Percentiles rank a stretch among this genome's conserved stretches.
These are phyloP conservation scores for Sceloporus tristichus DNA, from an alignment of 2,113 vertebrate genomes.

Conservation along the genomic window DNA sequence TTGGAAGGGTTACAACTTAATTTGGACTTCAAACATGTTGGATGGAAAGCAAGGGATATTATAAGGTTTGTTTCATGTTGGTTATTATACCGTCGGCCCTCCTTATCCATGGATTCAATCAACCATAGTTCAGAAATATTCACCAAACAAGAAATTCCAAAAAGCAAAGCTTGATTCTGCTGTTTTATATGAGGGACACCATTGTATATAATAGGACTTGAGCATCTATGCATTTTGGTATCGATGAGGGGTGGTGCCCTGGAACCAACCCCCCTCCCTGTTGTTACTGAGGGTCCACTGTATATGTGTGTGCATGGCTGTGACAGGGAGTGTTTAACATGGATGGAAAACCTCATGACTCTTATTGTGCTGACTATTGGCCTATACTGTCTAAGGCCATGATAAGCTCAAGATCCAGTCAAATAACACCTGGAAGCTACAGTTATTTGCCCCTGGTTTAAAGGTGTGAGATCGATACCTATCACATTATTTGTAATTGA, in stretches of 20 bases:
- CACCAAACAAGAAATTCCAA: no score
- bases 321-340: background rate
- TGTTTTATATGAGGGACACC: no score
- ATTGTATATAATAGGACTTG: no score
- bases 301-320: background rate
- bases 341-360: background rate
- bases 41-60: constrained; percentile 95
- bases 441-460: background rate
- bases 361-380: background rate
- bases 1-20: constrained; percentile 92
- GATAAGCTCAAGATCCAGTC: background rate
- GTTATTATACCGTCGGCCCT: background rate
- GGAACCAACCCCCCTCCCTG: no score
- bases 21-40: constrained; percentile 93
- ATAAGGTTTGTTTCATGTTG: constrained; percentile 84
- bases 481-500: background rate
- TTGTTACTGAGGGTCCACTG: no score
- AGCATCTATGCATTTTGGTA: no score
- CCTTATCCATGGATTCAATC: no score
- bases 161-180: no score
- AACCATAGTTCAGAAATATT: no score
- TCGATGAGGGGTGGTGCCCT: no score
- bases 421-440: background rate
- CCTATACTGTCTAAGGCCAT: background rate
- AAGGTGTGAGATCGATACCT: background rate